A percentile compares a stretch with the other conserved stretches of the same genome.
phyloP scores from a whole-genome alignment of 2,888 invertebrate genomes.

The Acanthopleura granulata region DNA sequence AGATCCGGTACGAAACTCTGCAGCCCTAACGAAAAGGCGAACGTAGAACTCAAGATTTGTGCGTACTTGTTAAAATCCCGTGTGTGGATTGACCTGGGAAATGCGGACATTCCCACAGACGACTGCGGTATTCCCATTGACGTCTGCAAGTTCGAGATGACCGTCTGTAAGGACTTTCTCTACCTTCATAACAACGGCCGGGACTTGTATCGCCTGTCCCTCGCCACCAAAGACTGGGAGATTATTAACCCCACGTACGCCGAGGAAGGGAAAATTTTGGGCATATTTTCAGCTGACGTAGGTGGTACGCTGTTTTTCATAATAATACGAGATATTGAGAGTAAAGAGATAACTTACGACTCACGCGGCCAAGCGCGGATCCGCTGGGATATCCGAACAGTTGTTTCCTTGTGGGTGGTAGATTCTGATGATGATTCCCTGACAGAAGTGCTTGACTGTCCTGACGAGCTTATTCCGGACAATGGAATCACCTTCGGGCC shows the following conservation, averaged over 20 bases:
- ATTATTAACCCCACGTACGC: not conserved
- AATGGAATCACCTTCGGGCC: slow-evolving; percentile 10
- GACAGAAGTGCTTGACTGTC: not conserved
- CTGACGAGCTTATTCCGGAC: not conserved
- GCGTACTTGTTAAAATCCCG: slow-evolving; percentile 1
- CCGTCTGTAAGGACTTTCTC: slow-evolving; percentile 6
- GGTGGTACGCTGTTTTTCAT: not conserved
- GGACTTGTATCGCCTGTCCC: not conserved
- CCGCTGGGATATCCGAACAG: not conserved
- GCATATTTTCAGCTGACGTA: not conserved
- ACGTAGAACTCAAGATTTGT: not conserved
- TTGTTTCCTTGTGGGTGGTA: slow-evolving; percentile 1
- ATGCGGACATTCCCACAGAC: not conserved
- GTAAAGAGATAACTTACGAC: not conserved
- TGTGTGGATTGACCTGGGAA: not conserved
- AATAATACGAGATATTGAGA: not conserved
- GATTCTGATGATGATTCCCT: not conserved
- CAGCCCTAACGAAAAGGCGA: not conserved
- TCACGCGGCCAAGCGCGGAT: not conserved
- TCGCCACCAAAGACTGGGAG: not conserved
- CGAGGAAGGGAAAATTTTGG: not conserved
- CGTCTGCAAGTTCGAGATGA: slow-evolving; percentile 4
- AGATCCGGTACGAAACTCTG: not conserved
- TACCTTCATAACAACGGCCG: slow-evolving; percentile 13
- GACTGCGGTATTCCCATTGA: not conserved